Percentiles rank a stretch among this genome's conserved stretches.
Evolutionary conservation across 2,888 invertebrate genomes (phyloP).

Genomic region (Nezara viridula): DNA sequence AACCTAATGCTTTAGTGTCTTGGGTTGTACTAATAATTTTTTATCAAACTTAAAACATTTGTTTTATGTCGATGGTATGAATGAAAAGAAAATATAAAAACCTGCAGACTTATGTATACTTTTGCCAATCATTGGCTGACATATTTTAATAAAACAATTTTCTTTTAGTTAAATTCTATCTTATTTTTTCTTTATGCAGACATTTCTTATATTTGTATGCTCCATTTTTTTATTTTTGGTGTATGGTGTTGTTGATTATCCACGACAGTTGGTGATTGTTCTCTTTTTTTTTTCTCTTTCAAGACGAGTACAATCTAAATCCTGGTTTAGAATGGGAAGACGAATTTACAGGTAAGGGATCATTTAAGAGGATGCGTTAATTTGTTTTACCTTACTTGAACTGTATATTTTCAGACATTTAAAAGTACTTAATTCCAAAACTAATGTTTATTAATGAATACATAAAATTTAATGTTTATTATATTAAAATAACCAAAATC

Average conservation of each 20-base stretch:
- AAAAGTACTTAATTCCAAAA: slow-evolving; percentile 22
- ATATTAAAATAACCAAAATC: not conserved
- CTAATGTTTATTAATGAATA: not conserved
- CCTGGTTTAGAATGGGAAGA: slow-evolving; percentile 99
- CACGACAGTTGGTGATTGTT: slow-evolving; percentile 61
- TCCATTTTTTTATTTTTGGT: slow-evolving; percentile 54
- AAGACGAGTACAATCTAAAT: slow-evolving; percentile 99
- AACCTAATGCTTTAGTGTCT: not conserved
- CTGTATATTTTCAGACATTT: slow-evolving; percentile 53
- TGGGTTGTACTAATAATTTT: not conserved
- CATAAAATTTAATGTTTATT: not conserved
- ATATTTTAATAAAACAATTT: not conserved
- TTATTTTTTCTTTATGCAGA: slow-evolving; percentile 47
- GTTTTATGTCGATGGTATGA: not conserved
- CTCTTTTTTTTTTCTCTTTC: slow-evolving; percentile 75
- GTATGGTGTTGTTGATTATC: slow-evolving; percentile 59
- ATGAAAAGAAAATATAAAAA: not conserved
- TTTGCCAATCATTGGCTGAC: not conserved
- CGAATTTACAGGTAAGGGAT: slow-evolving; percentile 97
- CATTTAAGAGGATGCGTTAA: slow-evolving; percentile 71
- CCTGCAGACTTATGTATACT: not conserved
- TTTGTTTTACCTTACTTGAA: slow-evolving; percentile 65
- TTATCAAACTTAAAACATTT: not conserved
- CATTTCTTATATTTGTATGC: slow-evolving; percentile 57
- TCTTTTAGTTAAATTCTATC: not conserved